Conservation (phyloP, 1,140 invertebrate genomes). For the Antheraea pernyi region DNA sequence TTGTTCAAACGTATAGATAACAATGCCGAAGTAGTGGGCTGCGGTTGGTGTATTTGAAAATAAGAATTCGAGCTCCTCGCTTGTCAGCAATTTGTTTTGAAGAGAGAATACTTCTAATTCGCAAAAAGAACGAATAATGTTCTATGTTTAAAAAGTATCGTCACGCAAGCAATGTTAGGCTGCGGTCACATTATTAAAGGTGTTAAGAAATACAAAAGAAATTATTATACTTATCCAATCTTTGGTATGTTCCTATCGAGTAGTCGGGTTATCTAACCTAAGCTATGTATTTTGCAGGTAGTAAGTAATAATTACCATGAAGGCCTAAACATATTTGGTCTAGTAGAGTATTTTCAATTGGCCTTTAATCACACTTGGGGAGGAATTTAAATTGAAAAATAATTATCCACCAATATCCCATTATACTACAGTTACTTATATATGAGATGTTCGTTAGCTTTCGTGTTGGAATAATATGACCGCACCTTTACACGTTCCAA, state of each 20-base stretch:
- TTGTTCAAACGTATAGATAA: slow-evolving; percentile 2
- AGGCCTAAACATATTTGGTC: too few species aligned
- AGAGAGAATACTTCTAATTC: slow-evolving; percentile 76
- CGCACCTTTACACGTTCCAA: slow-evolving; percentile 47
- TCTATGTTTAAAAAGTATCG: slow-evolving; percentile 74
- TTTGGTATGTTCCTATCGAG: too few species aligned
- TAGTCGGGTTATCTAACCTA: too few species aligned
- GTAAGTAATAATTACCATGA: too few species aligned
- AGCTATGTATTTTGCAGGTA: too few species aligned
- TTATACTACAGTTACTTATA: too few species aligned
- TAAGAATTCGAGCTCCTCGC: slow-evolving; percentile 64
- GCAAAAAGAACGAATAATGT: slow-evolving; percentile 66
- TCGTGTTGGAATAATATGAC: slow-evolving; percentile 18
- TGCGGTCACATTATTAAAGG: slow-evolving; percentile 18
- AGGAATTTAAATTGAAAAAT: too few species aligned
- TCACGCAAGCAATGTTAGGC: slow-evolving; percentile 61
- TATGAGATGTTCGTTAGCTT: too few species aligned
- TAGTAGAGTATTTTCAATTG: too few species aligned
- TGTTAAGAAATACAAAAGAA: background rate
- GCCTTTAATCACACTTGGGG: too few species aligned
- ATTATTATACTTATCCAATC: background rate
- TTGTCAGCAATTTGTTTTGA: slow-evolving; percentile 78
- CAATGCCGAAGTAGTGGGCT: slow-evolving; percentile 27
- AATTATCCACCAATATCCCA: too few species aligned
- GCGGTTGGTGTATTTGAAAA: slow-evolving; percentile 55